A percentile compares a stretch with the other conserved stretches of the same genome.
These are phyloP conservation scores for Toxotes chatareus DNA, from an alignment of 2,113 vertebrate species.

Conservation along the genomic window DNA sequence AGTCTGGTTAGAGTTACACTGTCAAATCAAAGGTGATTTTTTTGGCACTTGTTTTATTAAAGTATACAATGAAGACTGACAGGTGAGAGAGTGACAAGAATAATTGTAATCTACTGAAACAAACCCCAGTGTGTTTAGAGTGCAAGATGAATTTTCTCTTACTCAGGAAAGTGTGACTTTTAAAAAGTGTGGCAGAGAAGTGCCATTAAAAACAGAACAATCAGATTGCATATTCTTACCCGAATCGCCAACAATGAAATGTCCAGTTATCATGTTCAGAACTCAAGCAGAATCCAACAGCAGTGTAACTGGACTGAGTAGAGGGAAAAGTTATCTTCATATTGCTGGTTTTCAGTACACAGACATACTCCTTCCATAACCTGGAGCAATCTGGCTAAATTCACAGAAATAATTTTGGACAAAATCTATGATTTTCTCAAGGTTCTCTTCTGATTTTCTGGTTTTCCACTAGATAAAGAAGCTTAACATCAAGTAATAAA, in stretches of 20 bases:
- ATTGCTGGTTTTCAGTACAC: background rate
- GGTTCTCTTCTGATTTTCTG: background rate
- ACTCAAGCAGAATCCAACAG: background rate
- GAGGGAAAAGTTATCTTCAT: background rate
- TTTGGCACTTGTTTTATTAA: slow-evolving; percentile 59
- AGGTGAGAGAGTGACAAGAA: slow-evolving; percentile 46
- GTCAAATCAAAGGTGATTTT: slow-evolving; percentile 71
- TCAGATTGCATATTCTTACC: background rate
- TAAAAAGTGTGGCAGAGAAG: background rate
- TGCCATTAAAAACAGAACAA: background rate
- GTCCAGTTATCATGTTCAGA: background rate
- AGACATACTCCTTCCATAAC: background rate
- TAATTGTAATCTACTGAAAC: slow-evolving; percentile 10
- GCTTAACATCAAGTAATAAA: background rate
- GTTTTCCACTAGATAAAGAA: background rate
- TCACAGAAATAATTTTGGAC: background rate
- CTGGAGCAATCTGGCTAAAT: background rate
- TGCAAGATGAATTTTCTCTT: background rate
- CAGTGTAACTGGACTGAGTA: slow-evolving; percentile 1
- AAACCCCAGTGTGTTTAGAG: background rate
- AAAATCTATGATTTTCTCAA: background rate
- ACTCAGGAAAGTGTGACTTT: background rate
- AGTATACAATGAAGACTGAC: slow-evolving; percentile 51
- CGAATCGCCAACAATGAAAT: background rate
- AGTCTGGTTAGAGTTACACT: slow-evolving; percentile 67